Evolutionary conservation across 2,888 invertebrate species (phyloP), one percentile per base, ranked within the genome.

Genomic region (Napeogenes sylphis): DNA sequence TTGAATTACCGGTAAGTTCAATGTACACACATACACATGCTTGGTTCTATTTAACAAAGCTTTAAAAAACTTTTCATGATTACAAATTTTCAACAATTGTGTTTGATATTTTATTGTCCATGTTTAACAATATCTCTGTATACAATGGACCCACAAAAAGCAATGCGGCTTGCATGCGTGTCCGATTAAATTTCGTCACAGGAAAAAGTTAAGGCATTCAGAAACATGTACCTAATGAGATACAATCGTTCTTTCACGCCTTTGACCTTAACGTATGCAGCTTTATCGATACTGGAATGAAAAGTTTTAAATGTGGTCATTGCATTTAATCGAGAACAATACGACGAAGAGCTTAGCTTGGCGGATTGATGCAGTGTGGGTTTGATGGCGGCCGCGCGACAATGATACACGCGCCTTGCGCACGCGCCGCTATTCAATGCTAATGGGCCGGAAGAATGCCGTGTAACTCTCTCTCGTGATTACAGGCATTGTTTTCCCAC

Each of bases 1-100:
- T 94, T 69, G 92, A 93, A 79, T 82, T 94, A 81, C 94, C 94
- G 93, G 94, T 94, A 80, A 93, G 94, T 93, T 62, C 63, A 69
- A 70, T 6, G 10, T 46, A 46, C 4, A 46, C 46, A 14, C 67
- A 68, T 69, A 21, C 14, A 21, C 21, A 47, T 47, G 21, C 14
- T 47, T 14, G 47, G 45, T 10, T 12, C 6, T 45, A 8, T 45
- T 45, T 45, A 10, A 47, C 47, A n/a, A n/a, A 47, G 6, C 14
- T n/a, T 8, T 47, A 14, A 14, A 47, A 21, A 4, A 21, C 21
- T 21, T n/a, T 47, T 47, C 30, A 51, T 10, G 30, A 30, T 30
- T 30, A 51, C 51, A 12, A 51, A 6, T 30, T 51, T 30, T 51
- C 12, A 51, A 51, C 30, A 51, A 30, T 30, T 30, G 30, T 47